Conservation (phyloP, 2,888 invertebrate species). For the Metellina segmentata region DNA sequence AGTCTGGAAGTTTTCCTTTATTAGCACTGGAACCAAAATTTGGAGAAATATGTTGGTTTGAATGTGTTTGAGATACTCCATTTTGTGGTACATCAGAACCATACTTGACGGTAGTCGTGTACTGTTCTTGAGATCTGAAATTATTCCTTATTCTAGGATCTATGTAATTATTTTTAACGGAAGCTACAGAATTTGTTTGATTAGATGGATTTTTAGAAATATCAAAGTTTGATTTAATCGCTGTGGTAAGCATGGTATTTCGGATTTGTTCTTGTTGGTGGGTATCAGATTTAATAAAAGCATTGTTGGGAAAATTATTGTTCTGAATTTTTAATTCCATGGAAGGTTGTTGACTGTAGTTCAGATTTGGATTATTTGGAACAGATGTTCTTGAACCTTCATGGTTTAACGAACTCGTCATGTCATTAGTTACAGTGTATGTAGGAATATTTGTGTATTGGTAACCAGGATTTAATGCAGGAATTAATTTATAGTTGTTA, state of each 20-base stretch:
- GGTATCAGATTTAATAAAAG: too few relatives aligned
- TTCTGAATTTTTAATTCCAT: neutral
- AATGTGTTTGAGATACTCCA: neutral
- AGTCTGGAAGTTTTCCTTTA: neutral
- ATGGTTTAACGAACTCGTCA: neutral
- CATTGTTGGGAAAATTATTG: neutral
- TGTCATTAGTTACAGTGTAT: neutral
- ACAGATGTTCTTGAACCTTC: neutral
- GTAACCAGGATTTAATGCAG: neutral
- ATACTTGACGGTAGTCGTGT: neutral
- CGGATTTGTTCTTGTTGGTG: too few relatives aligned
- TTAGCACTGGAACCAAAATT: neutral
- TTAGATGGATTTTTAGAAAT: neutral
- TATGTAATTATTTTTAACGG: neutral
- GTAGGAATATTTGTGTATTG: neutral
- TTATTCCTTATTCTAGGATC: neutral
- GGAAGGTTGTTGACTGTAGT: neutral
- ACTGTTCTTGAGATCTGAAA: neutral
- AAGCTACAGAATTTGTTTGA: neutral
- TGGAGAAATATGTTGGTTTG: neutral
- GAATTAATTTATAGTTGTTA: neutral
- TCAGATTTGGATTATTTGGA: neutral
- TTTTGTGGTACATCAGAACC: neutral
- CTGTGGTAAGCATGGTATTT: too few relatives aligned
- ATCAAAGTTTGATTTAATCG: neutral